These are phyloP conservation scores for Dryobotodes eremita DNA, from an alignment of 2,888 invertebrate genomes.

Conservation along the genomic window DNA sequence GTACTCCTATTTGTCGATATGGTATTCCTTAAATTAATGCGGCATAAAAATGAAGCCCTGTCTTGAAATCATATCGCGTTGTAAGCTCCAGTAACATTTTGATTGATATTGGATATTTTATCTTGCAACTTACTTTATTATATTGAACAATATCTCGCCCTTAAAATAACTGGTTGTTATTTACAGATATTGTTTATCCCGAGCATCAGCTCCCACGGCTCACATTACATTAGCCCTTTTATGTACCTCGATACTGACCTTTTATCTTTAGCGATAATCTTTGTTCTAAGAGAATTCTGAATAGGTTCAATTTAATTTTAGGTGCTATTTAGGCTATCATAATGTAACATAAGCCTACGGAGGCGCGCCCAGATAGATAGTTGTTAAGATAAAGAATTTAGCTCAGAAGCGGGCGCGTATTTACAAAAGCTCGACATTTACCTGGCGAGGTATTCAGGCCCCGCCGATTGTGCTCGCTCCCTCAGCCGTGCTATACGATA, in stretches of 20 bases:
- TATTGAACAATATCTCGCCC: conserved; percentile 23
- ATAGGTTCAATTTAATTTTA: conserved; percentile 68
- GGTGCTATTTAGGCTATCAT: conserved; percentile 58
- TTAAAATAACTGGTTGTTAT: conserved; percentile 45
- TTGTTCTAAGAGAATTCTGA: conserved; percentile 55
- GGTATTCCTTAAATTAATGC: conserved; percentile 5
- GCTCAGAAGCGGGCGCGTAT: conserved; percentile 67
- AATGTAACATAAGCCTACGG: conserved; percentile 44
- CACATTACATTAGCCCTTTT: conserved; percentile 60
- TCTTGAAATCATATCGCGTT: conserved; percentile 29
- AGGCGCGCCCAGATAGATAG: conserved; percentile 61
- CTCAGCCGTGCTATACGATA: conserved; percentile 80
- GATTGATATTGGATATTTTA: conserved; percentile 43
- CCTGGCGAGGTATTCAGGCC: conserved; percentile 77
- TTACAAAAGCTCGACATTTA: conserved; percentile 75
- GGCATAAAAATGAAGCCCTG: conserved; percentile 11
- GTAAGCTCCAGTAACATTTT: conserved; percentile 18
- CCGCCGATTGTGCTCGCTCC: conserved; percentile 80
- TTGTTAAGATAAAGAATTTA: conserved; percentile 75
- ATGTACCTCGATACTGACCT: conserved; percentile 48
- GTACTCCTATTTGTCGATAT: neutral
- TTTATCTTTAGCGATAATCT: conserved; percentile 65
- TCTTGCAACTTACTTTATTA: conserved; percentile 2
- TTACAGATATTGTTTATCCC: conserved; percentile 55
- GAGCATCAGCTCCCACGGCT: conserved; percentile 42